Percentiles rank a stretch among this genome's conserved stretches.
phyloP scores from a whole-genome alignment of 2,888 invertebrate genomes.

The Drosophila mayaguana region DNA sequence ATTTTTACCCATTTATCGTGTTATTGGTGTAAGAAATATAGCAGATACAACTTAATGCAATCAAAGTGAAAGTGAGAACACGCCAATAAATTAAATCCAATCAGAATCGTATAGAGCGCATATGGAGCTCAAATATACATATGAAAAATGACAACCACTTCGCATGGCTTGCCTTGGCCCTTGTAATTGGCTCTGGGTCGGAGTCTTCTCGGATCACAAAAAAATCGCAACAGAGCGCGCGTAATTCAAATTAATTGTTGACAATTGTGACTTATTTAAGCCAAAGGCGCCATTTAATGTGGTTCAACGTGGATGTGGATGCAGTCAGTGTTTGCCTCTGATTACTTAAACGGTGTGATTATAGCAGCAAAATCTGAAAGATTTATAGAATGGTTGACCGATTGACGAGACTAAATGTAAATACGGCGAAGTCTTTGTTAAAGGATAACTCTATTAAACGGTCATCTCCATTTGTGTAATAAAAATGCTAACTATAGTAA shows the following conservation, averaged over 20 bases:
- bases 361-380: constrained; percentile 6
- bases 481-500: too few relatives aligned
- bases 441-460: background rate
- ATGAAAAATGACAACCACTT: constrained; percentile 56
- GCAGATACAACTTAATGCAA: constrained; percentile 62
- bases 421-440: background rate
- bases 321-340: constrained; percentile 11
- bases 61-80: constrained; percentile 74
- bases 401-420: background rate
- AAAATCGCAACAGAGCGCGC: constrained; percentile 71
- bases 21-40: constrained; percentile 19
- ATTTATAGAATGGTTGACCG: background rate
- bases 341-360: constrained; percentile 44
- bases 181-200: constrained; percentile 66
- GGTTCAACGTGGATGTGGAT: constrained; percentile 22
- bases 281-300: constrained; percentile 76
- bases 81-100: constrained; percentile 79
- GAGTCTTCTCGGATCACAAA: constrained; percentile 45
- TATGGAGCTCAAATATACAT: constrained; percentile 28
- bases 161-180: constrained; percentile 45
- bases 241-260: constrained; percentile 81
- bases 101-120: constrained; percentile 43
- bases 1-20: background rate
- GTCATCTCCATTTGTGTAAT: background rate
- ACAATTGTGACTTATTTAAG: constrained; percentile 77